Percentiles rank a stretch among this genome's conserved stretches.
Conservation (phyloP, 2,888 invertebrate species). For the Ophion obscuratus region DNA sequence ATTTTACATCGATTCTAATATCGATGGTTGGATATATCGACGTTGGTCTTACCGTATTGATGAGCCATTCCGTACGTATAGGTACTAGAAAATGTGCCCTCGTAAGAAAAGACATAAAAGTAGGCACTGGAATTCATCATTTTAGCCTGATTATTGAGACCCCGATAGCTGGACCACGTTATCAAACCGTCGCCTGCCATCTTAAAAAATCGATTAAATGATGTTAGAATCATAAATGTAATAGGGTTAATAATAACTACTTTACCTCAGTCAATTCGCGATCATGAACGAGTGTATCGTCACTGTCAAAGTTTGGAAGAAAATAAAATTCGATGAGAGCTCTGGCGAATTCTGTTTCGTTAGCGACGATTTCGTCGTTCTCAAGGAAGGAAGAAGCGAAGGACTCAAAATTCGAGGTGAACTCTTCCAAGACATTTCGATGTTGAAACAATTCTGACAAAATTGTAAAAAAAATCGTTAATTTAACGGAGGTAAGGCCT, state of each 20-base stretch:
- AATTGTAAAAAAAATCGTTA: neutral
- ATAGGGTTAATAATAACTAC: neutral
- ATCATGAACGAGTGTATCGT: neutral
- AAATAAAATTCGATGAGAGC: conserved; percentile 71
- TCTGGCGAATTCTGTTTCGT: conserved; percentile 62
- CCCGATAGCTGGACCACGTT: conserved; percentile 69
- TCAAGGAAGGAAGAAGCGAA: conserved; percentile 62
- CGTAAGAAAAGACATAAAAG: conserved; percentile 76
- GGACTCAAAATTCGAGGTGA: conserved; percentile 67
- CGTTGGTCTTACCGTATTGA: conserved; percentile 71
- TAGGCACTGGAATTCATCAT: conserved; percentile 74
- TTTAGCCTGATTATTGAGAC: conserved; percentile 64
- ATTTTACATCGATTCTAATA: neutral
- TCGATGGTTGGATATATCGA: neutral
- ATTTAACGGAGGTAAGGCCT: neutral
- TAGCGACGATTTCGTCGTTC: conserved; percentile 60
- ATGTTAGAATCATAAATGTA: neutral
- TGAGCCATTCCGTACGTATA: conserved; percentile 52
- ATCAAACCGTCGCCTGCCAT: conserved; percentile 69
- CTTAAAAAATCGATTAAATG: conserved; percentile 61
- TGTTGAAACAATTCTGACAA: conserved; percentile 55
- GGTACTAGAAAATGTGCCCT: conserved; percentile 74
- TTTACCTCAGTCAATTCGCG: conserved; percentile 59
- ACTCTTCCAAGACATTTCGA: conserved; percentile 47
- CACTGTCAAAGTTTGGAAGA: neutral